Percentiles rank a stretch among this genome's conserved stretches.
These are phyloP conservation scores for Pseudoips prasinana DNA, from an alignment of 2,888 invertebrate species.

Conservation along the genomic window DNA sequence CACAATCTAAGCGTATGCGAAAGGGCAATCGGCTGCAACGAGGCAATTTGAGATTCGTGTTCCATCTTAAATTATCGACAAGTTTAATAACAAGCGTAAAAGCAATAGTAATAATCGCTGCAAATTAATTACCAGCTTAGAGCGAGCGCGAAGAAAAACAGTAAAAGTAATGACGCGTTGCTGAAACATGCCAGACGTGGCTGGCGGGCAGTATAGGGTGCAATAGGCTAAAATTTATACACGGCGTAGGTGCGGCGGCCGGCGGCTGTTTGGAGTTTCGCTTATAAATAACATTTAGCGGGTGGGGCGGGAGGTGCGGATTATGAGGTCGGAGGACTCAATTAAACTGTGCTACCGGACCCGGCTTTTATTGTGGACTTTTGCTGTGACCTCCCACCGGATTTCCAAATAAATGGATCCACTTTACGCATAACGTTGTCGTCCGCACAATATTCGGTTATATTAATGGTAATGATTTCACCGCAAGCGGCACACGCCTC, in stretches of 20 bases:
- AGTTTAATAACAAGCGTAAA: conserved; percentile 75
- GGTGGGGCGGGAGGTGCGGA: conserved; percentile 66
- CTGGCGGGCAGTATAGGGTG: conserved; percentile 41
- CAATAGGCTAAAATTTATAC: conserved; percentile 65
- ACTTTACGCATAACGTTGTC: conserved; percentile 60
- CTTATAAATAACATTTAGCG: conserved; percentile 79
- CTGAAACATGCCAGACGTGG: conserved; percentile 40
- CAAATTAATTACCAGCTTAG: conserved; percentile 69
- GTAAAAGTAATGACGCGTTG: conserved; percentile 56
- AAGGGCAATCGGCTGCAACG: conserved; percentile 67
- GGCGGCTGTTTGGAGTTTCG: conserved; percentile 59
- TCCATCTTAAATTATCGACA: conserved; percentile 78
- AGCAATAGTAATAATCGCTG: conserved; percentile 70
- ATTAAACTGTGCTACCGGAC: conserved; percentile 78
- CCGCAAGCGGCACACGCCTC: conserved; percentile 30
- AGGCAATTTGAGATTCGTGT: conserved; percentile 72
- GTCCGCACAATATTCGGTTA: conserved; percentile 49
- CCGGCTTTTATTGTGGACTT: conserved; percentile 77
- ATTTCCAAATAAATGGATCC: conserved; percentile 73
- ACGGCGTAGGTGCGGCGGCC: conserved; percentile 48
- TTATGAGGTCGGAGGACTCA: conserved; percentile 81
- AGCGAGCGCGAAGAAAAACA: conserved; percentile 64
- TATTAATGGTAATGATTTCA: conserved; percentile 57
- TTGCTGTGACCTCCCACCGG: conserved; percentile 73
- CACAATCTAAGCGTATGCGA: conserved; percentile 63